These are phyloP conservation scores for chimpanzee (Pan troglodytes) DNA, from an alignment of 2,113 vertebrate species.

Conservation along the genomic window NHGRI_mPanTro3-v2.1_pri NC_072415.2:17813001-17813500, in stretches of 20 bases:
- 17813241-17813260: constrained; percentile 76
- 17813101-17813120: constrained; percentile 90
- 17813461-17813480: too few relatives aligned
- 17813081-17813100: constrained; percentile 88
- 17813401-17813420: background rate
- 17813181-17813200: constrained; percentile 90
- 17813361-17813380: constrained; percentile 30
- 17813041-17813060: background rate
- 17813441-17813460: background rate
- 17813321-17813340: background rate
- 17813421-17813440: constrained; percentile 14
- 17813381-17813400: background rate
- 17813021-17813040: background rate
- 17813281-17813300: background rate
- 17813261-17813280: constrained; percentile 72
- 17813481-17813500: too few relatives aligned
- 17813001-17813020: background rate
- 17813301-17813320: background rate
- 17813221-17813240: constrained; percentile 84
- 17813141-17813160: constrained; percentile 73
- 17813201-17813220: constrained; percentile 96
- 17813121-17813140: constrained; percentile 84
- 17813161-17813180: constrained; percentile 73
- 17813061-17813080: constrained; percentile 80
- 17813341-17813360: background rate